These are phyloP conservation scores for Escarpia spicata DNA, from an alignment of 2,888 invertebrate genomes.

Conservation along the genomic window DNA sequence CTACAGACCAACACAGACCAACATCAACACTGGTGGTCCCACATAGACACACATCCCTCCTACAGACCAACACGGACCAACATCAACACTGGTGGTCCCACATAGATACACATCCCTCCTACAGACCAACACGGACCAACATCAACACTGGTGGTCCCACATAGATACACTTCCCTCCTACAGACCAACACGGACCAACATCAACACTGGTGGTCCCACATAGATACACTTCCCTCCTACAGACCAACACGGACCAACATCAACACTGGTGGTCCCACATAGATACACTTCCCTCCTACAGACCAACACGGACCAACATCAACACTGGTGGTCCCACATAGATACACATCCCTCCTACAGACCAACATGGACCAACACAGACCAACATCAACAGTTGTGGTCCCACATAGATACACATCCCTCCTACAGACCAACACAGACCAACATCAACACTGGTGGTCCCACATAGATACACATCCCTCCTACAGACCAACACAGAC, in stretches of 20 bases:
- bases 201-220: background rate
- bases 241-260: conserved; percentile 27
- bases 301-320: too few relatives aligned
- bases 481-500: background rate
- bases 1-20: conserved; percentile 43
- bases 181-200: conserved; percentile 23
- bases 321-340: conserved; percentile 61
- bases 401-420: conserved; percentile 50
- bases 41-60: conserved; percentile 63
- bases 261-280: background rate
- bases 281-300: conserved; percentile 51
- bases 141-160: conserved; percentile 50
- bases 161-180: conserved; percentile 64
- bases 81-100: background rate
- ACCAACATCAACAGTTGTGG: conserved; percentile 17
- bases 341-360: conserved; percentile 62
- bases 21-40: conserved; percentile 51
- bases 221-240: conserved; percentile 51
- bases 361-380: conserved; percentile 8
- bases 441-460: conserved; percentile 34
- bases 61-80: conserved; percentile 36
- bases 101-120: conserved; percentile 50
- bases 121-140: conserved; percentile 21
- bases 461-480: background rate
- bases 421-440: conserved; percentile 49